A percentile compares a stretch with the other conserved stretches of the same genome.
Conservation (phyloP, 1,140 invertebrate genomes). For the Drosophila subpulchrella region DNA sequence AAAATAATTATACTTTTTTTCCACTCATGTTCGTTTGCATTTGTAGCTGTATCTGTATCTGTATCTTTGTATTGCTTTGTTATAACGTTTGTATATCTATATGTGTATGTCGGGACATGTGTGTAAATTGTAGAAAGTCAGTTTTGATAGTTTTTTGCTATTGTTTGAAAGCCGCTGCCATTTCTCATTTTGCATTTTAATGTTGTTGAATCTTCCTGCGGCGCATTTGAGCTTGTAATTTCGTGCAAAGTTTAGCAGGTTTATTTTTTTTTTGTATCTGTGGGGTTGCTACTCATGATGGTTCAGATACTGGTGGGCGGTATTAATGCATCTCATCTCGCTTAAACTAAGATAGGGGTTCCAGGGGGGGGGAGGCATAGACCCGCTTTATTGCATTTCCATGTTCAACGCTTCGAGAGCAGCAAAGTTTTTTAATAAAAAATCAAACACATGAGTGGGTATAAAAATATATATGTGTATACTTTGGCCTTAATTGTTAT, state of each 20-base stretch:
- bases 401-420: constrained; percentile 32
- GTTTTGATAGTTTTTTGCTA: constrained; percentile 77
- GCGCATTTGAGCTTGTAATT: constrained; percentile 67
- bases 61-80: constrained; percentile 37
- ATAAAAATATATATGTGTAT: constrained; percentile 10
- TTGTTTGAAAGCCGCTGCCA: constrained; percentile 55
- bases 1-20: constrained; percentile 82
- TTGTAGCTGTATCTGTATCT: constrained; percentile 52
- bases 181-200: constrained; percentile 42
- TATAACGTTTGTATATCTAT: constrained; percentile 6
- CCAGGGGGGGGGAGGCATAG: background rate
- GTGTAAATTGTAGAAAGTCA: constrained; percentile 78
- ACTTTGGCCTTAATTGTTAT: constrained; percentile 37
- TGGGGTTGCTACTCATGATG: too few species aligned
- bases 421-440: constrained; percentile 70
- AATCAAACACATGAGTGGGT: constrained; percentile 38
- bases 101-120: constrained; percentile 34
- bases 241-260: constrained; percentile 59
- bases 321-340: constrained; percentile 2
- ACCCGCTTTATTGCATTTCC: constrained; percentile 54
- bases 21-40: constrained; percentile 53
- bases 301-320: background rate
- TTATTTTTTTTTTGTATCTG: background rate
- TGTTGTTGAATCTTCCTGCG: constrained; percentile 17
- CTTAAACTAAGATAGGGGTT: background rate